Evolutionary conservation across 1,140 invertebrate genomes (phyloP).

Genomic region (Lutraria rhynchaena): DNA sequence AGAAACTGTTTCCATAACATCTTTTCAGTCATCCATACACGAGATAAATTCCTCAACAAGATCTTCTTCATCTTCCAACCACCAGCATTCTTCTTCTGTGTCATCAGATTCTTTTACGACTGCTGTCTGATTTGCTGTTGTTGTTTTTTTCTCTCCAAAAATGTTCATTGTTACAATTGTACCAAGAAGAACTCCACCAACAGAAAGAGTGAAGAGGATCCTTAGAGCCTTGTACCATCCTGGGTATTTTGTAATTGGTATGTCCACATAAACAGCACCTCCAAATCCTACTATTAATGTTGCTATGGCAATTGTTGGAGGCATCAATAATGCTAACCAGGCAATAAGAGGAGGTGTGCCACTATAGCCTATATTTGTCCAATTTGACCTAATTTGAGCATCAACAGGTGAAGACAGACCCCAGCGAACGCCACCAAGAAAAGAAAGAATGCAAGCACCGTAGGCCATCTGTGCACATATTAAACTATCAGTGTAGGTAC

Average conservation of each 20-base stretch:
- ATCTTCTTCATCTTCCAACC: too few species aligned
- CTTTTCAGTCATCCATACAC: too few species aligned
- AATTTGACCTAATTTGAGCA: slow-evolving; percentile 68
- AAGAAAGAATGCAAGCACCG: slow-evolving; percentile 81
- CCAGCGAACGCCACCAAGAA: slow-evolving; percentile 81
- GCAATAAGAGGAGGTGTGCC: slow-evolving; percentile 78
- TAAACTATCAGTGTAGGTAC: slow-evolving; percentile 71
- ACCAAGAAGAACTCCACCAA: too few species aligned
- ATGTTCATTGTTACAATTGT: too few species aligned
- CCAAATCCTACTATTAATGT: slow-evolving; percentile 75
- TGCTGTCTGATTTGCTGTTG: too few species aligned
- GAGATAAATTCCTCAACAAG: too few species aligned
- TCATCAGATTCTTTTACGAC: too few species aligned
- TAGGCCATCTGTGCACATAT: slow-evolving; percentile 78
- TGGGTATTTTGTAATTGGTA: slow-evolving; percentile 74
- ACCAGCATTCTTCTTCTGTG: too few species aligned
- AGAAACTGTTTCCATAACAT: too few species aligned
- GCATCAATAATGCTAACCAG: slow-evolving; percentile 76
- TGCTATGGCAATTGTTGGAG: slow-evolving; percentile 63
- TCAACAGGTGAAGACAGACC: slow-evolving; percentile 72
- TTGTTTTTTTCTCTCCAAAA: too few species aligned
- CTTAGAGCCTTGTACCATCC: slow-evolving; percentile 80
- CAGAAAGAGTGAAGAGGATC: slow-evolving; percentile 75
- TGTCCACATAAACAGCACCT: slow-evolving; percentile 75
- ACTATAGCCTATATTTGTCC: slow-evolving; percentile 77